Evolutionary conservation across 2,797 vertebrate species (phyloP).

Genomic region (Chelonia mydas): DNA sequence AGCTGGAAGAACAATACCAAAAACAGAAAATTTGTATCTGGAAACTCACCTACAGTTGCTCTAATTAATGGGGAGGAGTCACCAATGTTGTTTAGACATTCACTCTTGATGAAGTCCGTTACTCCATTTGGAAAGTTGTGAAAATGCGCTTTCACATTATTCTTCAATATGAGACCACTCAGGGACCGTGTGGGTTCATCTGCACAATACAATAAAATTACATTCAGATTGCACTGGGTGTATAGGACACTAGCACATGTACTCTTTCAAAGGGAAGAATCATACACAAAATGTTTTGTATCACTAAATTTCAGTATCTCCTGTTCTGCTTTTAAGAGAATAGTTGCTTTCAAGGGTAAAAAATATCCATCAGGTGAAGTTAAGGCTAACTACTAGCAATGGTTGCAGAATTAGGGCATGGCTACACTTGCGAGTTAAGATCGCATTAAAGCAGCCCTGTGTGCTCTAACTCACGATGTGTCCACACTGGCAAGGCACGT

Average conservation of each 20-base stretch:
- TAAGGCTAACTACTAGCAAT: not conserved
- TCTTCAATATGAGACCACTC: conserved; percentile 97
- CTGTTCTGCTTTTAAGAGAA: not conserved
- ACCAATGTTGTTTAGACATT: conserved; percentile 96
- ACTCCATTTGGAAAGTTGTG: conserved; percentile 97
- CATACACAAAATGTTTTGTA: not conserved
- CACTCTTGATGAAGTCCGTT: conserved; percentile 97
- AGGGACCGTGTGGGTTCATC: conserved; percentile 98
- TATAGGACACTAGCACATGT: not conserved
- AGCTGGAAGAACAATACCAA: not conserved
- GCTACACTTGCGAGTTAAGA: too few species aligned
- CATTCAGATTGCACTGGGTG: conserved; percentile 19
- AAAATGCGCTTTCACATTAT: conserved; percentile 98
- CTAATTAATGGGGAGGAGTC: conserved; percentile 96
- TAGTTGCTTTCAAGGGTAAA: not conserved
- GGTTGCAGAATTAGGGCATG: not conserved
- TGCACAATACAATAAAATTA: conserved; percentile 70
- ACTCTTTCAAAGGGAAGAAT: not conserved
- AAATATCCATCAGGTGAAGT: not conserved
- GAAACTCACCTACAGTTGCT: conserved; percentile 94
- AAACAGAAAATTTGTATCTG: not conserved
- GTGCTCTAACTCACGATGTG: too few species aligned
- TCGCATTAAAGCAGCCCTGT: too few species aligned
- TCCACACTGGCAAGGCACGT: too few species aligned
- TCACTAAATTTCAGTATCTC: not conserved